These are phyloP conservation scores for Hepsetus odoe DNA, from an alignment of 2,113 vertebrate species.

Conservation along the genomic window DNA sequence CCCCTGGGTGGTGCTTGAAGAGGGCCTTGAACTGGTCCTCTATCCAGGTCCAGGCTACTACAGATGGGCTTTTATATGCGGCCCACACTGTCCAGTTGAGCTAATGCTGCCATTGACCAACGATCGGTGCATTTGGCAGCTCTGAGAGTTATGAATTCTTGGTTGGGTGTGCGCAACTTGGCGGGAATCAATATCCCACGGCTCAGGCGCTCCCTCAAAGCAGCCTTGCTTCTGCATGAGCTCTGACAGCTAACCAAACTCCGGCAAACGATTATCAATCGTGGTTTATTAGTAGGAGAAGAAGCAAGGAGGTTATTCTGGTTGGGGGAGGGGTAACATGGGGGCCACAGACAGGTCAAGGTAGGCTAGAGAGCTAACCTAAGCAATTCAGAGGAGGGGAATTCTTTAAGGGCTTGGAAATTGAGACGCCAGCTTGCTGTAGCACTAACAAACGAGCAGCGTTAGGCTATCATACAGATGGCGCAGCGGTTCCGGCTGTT, in stretches of 20 bases:
- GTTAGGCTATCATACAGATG: slow-evolving; percentile 78
- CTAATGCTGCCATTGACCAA: slow-evolving; percentile 39
- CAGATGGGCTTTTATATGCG: slow-evolving; percentile 58
- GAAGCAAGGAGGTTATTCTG: slow-evolving; percentile 9
- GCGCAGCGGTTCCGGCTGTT: slow-evolving; percentile 77
- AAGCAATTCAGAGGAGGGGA: slow-evolving; percentile 17
- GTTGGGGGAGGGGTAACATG: neutral
- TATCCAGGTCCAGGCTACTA: slow-evolving; percentile 43
- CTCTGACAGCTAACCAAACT: slow-evolving; percentile 47
- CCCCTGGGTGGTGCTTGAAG: slow-evolving; percentile 67
- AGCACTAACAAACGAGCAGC: slow-evolving; percentile 76
- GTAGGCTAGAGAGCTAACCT: neutral
- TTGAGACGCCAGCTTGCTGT: slow-evolving; percentile 41
- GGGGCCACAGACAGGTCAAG: slow-evolving; percentile 18
- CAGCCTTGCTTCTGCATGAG: slow-evolving; percentile 29
- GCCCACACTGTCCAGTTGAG: slow-evolving; percentile 56
- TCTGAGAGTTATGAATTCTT: slow-evolving; percentile 10
- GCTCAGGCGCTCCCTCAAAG: slow-evolving; percentile 20
- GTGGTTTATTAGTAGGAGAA: slow-evolving; percentile 23
- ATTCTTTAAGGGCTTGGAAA: slow-evolving; percentile 48
- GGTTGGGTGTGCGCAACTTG: slow-evolving; percentile 8
- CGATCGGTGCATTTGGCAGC: slow-evolving; percentile 40
- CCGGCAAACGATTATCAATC: slow-evolving; percentile 35
- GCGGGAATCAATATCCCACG: slow-evolving; percentile 36
- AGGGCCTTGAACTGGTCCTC: slow-evolving; percentile 49